Conservation (phyloP, 2,113 vertebrate genomes). For the Paramisgurnus dabryanus region DNA sequence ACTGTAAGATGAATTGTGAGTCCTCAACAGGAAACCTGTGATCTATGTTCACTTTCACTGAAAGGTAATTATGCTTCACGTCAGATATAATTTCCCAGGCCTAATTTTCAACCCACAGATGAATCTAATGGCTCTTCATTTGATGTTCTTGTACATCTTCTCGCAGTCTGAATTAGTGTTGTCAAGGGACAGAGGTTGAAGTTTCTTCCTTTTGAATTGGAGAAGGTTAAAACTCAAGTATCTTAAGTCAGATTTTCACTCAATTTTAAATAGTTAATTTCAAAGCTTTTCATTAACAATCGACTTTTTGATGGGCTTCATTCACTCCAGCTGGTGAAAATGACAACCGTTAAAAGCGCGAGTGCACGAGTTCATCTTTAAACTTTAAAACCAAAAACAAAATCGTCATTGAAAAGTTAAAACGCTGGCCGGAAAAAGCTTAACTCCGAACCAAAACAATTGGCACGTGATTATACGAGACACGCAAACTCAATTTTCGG, state of each 20-base stretch:
- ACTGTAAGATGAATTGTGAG: slow-evolving; percentile 45
- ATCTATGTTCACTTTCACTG: slow-evolving; percentile 55
- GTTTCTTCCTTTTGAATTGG: slow-evolving; percentile 38
- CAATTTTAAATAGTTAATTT: slow-evolving; percentile 37
- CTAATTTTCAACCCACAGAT: slow-evolving; percentile 55
- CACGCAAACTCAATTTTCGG: slow-evolving; percentile 9
- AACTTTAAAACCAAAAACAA: not conserved
- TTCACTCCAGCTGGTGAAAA: slow-evolving; percentile 11
- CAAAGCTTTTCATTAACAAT: slow-evolving; percentile 2
- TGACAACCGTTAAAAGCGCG: slow-evolving; percentile 14
- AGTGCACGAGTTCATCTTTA: not conserved
- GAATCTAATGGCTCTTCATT: slow-evolving; percentile 54
- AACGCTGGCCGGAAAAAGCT: not conserved
- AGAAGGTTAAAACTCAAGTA: slow-evolving; percentile 38
- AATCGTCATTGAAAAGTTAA: not conserved
- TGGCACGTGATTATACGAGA: slow-evolving; percentile 19
- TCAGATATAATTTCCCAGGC: slow-evolving; percentile 58
- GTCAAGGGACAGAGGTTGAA: slow-evolving; percentile 45
- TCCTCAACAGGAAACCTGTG: slow-evolving; percentile 52
- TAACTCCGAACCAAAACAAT: not conserved
- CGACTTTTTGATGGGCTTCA: slow-evolving; percentile 3
- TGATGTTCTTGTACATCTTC: slow-evolving; percentile 37
- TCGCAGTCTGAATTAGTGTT: slow-evolving; percentile 51
- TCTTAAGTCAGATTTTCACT: not conserved
- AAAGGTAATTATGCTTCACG: slow-evolving; percentile 60